Evolutionary conservation across 2,888 invertebrate species (phyloP).

Genomic region (Leuctra nigra): DNA sequence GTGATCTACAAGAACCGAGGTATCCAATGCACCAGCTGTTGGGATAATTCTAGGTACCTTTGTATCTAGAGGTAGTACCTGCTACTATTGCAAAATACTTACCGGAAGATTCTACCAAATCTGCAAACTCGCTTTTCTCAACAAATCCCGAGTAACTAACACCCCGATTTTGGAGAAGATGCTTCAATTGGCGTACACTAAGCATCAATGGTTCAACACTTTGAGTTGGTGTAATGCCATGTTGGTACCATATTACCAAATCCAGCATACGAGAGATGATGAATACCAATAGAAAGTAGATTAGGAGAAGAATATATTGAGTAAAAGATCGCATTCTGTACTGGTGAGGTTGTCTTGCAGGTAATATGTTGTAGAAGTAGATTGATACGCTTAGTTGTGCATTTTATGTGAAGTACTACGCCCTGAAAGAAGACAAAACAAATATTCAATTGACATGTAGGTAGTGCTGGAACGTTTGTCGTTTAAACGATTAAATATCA

Average conservation of each 20-base stretch:
- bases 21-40: too few species aligned
- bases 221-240: constrained; percentile 32
- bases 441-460: too few species aligned
- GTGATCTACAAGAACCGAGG: too few species aligned
- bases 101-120: constrained; percentile 35
- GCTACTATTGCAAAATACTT: too few species aligned
- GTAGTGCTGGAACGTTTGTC: too few species aligned
- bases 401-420: too few species aligned
- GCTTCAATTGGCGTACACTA: constrained; percentile 34
- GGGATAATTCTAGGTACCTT: too few species aligned
- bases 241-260: constrained; percentile 33
- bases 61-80: too few species aligned
- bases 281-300: constrained; percentile 33
- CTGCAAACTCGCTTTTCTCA: constrained; percentile 34
- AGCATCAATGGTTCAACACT: constrained; percentile 33
- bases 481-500: too few species aligned
- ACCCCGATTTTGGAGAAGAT: constrained; percentile 33
- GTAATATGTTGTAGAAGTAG: background rate
- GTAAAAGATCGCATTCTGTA: constrained; percentile 32
- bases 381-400: background rate
- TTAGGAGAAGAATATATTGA: constrained; percentile 31
- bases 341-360: background rate
- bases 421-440: too few species aligned
- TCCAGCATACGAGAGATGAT: constrained; percentile 33
- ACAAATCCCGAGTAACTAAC: constrained; percentile 35